phyloP scores from a whole-genome alignment of 2,888 invertebrate genomes.

The Cephalotes varians region DNA sequence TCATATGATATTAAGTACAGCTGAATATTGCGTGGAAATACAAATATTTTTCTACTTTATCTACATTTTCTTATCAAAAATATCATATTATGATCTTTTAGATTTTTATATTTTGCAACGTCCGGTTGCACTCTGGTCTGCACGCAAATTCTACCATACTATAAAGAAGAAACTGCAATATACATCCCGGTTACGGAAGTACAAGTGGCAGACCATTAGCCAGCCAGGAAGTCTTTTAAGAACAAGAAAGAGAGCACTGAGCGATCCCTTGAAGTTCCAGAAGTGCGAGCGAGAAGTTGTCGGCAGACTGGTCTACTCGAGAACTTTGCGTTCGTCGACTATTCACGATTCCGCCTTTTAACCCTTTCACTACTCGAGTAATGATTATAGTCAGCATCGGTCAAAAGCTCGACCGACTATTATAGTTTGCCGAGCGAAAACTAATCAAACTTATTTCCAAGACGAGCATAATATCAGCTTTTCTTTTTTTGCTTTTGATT shows the following conservation, averaged over 20 bases:
- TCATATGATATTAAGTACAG: neutral
- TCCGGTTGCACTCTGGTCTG: neutral
- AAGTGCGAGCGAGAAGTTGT: conserved; percentile 41
- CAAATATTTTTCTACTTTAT: neutral
- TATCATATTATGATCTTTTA: conserved; percentile 14
- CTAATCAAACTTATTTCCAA: neutral
- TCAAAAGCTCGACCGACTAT: neutral
- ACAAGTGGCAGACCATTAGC: conserved; percentile 52
- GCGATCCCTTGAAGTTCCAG: conserved; percentile 34
- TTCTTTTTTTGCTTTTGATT: neutral
- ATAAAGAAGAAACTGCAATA: conserved; percentile 40
- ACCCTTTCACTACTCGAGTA: conserved; percentile 9
- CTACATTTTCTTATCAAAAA: neutral
- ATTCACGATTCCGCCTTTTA: conserved; percentile 34
- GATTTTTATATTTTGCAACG: conserved; percentile 16
- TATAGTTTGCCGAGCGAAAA: neutral
- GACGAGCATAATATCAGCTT: neutral
- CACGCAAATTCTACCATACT: conserved; percentile 34
- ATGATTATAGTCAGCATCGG: conserved; percentile 16
- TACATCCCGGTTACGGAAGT: conserved; percentile 45
- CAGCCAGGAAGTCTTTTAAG: conserved; percentile 48
- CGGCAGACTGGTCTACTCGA: conserved; percentile 15
- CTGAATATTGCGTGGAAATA: neutral
- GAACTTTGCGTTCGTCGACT: conserved; percentile 32
- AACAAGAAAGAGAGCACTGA: conserved; percentile 42